Evolutionary conservation across 2,888 invertebrate genomes (phyloP), one percentile per base, ranked within the genome.

Genomic region (Listrodromus nycthemerus): DNA sequence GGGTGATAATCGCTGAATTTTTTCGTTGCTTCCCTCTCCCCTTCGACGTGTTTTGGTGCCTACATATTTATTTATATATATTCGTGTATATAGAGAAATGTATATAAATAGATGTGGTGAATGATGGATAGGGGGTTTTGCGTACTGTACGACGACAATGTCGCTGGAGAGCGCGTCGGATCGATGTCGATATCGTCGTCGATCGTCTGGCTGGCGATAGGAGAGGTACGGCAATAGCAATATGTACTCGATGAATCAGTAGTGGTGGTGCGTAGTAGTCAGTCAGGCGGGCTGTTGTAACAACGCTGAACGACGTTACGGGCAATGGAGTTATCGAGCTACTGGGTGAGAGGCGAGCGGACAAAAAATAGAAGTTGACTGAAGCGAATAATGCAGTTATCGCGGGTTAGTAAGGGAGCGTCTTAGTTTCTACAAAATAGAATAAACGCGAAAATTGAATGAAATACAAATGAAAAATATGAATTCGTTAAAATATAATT

Each of bases 141-240:
- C 50, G 55, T 78, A 63, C 73, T 41, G 61, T 41, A 67, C 61
- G 37, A 82, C 82, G 82, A 82, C 78, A 82, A 82, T 78, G 73
- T 82, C 73, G 82, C 73, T 73, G 61, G 33, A 78, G 73, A 78
- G 82, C 78, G 82, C 82, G 78, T 74, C 63, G 61, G 82, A 50
- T 82, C 82, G 82, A 82, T 82, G 77, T 82, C 82, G 82, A 82
- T 82, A 82, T 77, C 76, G 71, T 61, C 58, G 77, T 41, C 67
- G 82, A 82, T 82, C 82, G 73, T 41, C 10, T 61, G 21, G 30
- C 70, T 19, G 55, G 19, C 27, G 27, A 48, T 27, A 69, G 41
- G n/a, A 71, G 58, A 16, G 27, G 41, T 37, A 41, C n/a, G 24
- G 37, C 13, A 24, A 33, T 41, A 41, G 70, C 37, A 16, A 50